Evolutionary conservation across 64 coral and sea anemone genomes (phyloP).

Genomic region (Montipora capricornis): DNA sequence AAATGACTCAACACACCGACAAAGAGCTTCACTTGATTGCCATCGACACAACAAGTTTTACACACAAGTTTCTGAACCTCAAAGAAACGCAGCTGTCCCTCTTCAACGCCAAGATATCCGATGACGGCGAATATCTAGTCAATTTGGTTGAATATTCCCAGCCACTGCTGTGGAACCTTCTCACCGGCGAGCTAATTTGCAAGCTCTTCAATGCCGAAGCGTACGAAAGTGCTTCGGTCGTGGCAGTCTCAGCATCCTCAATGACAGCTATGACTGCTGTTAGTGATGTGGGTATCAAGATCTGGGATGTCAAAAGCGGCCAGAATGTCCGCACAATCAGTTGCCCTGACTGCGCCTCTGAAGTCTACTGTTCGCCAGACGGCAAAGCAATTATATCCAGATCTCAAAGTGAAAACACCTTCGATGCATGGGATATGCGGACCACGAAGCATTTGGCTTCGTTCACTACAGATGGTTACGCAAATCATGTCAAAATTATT

Average conservation of each 20-base stretch:
- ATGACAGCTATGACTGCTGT: constrained; percentile 23
- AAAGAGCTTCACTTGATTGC: constrained; percentile 75
- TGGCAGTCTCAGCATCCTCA: constrained; percentile 10
- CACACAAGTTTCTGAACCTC: constrained; percentile 58
- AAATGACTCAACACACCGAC: constrained; percentile 7
- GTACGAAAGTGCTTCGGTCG: constrained; percentile 27
- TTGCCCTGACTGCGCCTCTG: neutral
- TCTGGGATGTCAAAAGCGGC: constrained; percentile 41
- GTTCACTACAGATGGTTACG: constrained; percentile 52
- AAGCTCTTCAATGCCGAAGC: constrained; percentile 49
- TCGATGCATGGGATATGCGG: constrained; percentile 38
- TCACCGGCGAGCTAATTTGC: constrained; percentile 38
- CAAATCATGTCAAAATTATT: constrained; percentile 31
- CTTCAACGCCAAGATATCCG: constrained; percentile 72
- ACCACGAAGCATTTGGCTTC: constrained; percentile 2
- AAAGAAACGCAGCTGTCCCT: constrained; percentile 49
- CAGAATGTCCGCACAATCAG: constrained; percentile 10
- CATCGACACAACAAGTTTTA: constrained; percentile 63
- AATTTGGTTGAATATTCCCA: constrained; percentile 27
- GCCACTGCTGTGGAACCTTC: constrained; percentile 51
- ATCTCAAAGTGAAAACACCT: constrained; percentile 3
- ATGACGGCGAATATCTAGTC: constrained; percentile 80
- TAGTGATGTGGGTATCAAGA: constrained; percentile 3
- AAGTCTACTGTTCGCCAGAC: constrained; percentile 24
- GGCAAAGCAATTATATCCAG: constrained; percentile 34